Conservation (phyloP, 2,113 vertebrate genomes). For the Odontophorus gujanensis region DNA sequence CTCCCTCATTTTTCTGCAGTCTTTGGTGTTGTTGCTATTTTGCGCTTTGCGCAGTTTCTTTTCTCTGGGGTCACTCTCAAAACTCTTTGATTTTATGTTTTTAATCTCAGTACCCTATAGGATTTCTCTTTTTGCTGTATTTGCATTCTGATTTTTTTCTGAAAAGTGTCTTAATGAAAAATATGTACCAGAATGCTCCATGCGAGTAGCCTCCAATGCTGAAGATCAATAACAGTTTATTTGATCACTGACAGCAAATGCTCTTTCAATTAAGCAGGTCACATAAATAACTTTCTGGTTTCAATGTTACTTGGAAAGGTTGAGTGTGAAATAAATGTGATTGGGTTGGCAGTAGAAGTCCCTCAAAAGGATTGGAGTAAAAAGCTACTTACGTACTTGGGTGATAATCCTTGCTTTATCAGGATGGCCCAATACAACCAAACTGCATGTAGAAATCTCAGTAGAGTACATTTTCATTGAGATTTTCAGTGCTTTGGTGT, state of each 20-base stretch:
- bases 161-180: slow-evolving; percentile 61
- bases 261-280: slow-evolving; percentile 75
- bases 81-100: neutral
- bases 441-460: neutral
- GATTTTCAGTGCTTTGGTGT: neutral
- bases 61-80: slow-evolving; percentile 2
- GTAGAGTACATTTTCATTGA: neutral
- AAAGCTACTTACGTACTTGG: neutral
- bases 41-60: neutral
- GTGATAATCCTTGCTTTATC: neutral
- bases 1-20: neutral
- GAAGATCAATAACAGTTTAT: slow-evolving; percentile 75
- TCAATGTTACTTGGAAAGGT: slow-evolving; percentile 61
- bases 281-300: slow-evolving; percentile 72
- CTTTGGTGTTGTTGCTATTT: neutral
- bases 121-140: slow-evolving; percentile 44
- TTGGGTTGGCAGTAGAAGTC: slow-evolving; percentile 1
- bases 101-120: neutral
- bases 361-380: neutral
- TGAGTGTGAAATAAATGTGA: slow-evolving; percentile 61
- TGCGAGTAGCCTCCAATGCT: slow-evolving; percentile 46
- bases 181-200: slow-evolving; percentile 38
- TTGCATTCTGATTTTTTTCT: slow-evolving; percentile 2
- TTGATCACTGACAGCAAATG: slow-evolving; percentile 72
- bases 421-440: neutral